Base-by-base conservation (phyloP, 2,797 vertebrate species). In the Tadarida brasiliensis region DNA sequence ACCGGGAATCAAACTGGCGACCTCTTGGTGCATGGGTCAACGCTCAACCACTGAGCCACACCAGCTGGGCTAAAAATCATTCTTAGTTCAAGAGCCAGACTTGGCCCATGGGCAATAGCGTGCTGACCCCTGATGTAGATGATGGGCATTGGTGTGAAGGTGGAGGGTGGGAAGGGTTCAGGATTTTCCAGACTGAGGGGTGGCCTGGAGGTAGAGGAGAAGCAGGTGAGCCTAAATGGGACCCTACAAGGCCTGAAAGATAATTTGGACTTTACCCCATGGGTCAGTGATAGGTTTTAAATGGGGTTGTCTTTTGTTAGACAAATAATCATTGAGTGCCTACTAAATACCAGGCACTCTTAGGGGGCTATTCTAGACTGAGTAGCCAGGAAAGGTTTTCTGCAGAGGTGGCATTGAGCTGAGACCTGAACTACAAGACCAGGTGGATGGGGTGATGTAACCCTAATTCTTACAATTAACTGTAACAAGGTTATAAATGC, bases 401-500 rank as follows among this genome's bases (percentile, higher is more conserved):
- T 73, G 30, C 93, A 71, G 44, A 91, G 80, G 44, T 24, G 7
- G n/a, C 54, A 74, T 88, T 54, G 54, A 84, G 20, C 87, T 68
- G 78, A 95, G 94, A 65, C 70, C 65, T 88, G 59, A 92, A 94
- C 47, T 49, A 80, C 3, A 90, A 82, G 22, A 76, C 63, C 67
- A 19, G 8, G 33, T 77, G 93, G 85, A 71, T 35, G 61, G 49
- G 70, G 61, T 65, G 61, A 70, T 57, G 44, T 19, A 93, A 92
- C 30, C 49, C 91, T 90, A 83, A 90, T 85, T 88, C 51, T 88
- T 73, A 77, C 63, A 95, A 92, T 87, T 94, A 91, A 49, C 68
- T 68, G 11, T 10, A 5, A 76, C 57, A 63, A 95, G 47, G 82
- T 89, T 91, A 39, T 65, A 74, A 73, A 91, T 77, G 19, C 54